phyloP scores from a whole-genome alignment of 2,888 invertebrate species.

The Lasioglossum marginatum region DNA sequence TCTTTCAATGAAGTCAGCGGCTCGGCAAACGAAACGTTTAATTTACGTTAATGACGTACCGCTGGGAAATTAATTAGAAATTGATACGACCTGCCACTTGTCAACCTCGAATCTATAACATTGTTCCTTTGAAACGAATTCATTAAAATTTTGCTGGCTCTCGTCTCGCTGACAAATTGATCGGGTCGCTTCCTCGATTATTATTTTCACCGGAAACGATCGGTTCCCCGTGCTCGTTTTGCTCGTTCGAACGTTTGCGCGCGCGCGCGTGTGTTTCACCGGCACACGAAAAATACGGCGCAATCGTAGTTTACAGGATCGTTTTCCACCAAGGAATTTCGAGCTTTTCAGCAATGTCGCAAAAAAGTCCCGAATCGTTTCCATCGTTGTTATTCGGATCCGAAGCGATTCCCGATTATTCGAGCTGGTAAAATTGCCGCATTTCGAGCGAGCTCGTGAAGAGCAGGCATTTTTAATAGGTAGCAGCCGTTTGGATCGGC shows the following conservation, averaged over 20 bases:
- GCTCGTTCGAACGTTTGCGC: neutral
- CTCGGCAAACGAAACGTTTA: conserved; percentile 69
- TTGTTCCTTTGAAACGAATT: conserved; percentile 10
- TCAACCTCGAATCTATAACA: conserved; percentile 30
- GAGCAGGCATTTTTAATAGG: conserved; percentile 8
- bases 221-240: neutral
- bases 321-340: neutral
- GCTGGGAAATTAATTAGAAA: conserved; percentile 66
- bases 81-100: conserved; percentile 47
- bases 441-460: neutral
- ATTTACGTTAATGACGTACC: conserved; percentile 68
- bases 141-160: conserved; percentile 27
- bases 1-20: conserved; percentile 70
- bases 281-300: neutral
- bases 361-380: neutral
- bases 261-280: neutral
- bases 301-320: conserved; percentile 1
- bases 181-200: neutral
- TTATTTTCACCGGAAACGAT: neutral
- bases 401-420: neutral
- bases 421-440: neutral
- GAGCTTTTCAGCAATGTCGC: neutral
- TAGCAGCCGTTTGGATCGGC: neutral
- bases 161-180: neutral
- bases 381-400: neutral